Base-by-base conservation (phyloP, 2,113 vertebrate genomes). In the Nothocercus julius region DNA sequence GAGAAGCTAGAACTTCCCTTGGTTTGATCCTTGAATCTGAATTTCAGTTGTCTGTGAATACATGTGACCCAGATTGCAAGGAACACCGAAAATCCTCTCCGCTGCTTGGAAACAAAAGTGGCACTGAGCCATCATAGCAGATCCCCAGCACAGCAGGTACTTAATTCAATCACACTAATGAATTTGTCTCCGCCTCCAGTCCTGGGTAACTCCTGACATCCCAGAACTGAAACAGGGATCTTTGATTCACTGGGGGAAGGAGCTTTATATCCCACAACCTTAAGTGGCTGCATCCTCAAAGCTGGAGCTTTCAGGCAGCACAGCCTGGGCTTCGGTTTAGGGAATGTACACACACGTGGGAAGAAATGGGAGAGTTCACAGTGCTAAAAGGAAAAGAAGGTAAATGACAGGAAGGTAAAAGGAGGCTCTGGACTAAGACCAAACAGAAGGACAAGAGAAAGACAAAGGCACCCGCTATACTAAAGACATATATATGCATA, bases 71-170 rank as follows among this genome's bases (percentile, higher is more conserved):
- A 90, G 74, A 59, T 47, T 87, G 54, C 70, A 79, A 67, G 80
- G 19, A 89, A 59, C 75, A 16, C 24, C 58, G 93, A 78, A 94
- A 78, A 84, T 45, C 58, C 70, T 30, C 70, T 76, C 54, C 45
- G 92, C 80, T 76, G 49, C 77, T 42, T 70, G 73, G 58, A 42
- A 44, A 93, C 70, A 89, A 7, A n/a, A 28, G 83, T 42, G 83
- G 62, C 80, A 82, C 70, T 59, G 36, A 94, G 77, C 83, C 82
- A 63, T 16, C 42, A 22, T 27, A 49, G 87, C 64, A 88, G 45
- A 27, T 82, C 66, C 92, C 58, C 62, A 90, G 73, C 76, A 88
- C 79, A 96, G 76, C 88, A 88, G 62, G 74, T 77, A 82, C 62
- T 96, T 86, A 85, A 93, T 93, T 40, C 70, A 59, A 74, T 40